Conservation (phyloP, 1,140 invertebrate genomes). For the Periplaneta americana region DNA sequence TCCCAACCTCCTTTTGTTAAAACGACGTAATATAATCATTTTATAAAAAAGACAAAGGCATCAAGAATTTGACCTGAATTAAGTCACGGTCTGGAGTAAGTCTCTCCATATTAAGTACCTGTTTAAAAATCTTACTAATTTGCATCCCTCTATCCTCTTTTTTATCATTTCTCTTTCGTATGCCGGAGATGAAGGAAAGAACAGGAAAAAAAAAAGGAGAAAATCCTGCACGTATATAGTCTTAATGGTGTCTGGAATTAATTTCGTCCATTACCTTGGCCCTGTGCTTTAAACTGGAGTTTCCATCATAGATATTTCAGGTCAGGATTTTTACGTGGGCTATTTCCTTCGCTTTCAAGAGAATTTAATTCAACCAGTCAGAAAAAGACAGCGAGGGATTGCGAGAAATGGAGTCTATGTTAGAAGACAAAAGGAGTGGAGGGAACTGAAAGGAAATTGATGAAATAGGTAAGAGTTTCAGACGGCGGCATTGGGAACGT, state of each 20-base stretch:
- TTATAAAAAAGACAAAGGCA: background rate
- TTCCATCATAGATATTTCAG: background rate
- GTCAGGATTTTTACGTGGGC: background rate
- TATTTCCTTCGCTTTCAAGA: background rate
- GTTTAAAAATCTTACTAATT: background rate
- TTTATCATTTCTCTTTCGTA: background rate
- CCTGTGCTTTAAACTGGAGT: background rate
- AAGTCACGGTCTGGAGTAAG: background rate
- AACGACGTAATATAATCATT: background rate
- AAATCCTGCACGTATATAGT: background rate
- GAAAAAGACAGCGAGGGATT: background rate
- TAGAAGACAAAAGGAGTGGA: background rate
- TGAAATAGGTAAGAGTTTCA: background rate
- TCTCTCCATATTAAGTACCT: background rate
- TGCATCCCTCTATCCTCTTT: background rate
- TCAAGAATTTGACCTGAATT: background rate
- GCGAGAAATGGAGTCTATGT: background rate
- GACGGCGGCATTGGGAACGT: background rate
- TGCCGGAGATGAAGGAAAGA: background rate
- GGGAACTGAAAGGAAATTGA: background rate
- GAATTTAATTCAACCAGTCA: background rate
- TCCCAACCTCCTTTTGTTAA: no score
- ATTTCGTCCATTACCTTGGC: background rate
- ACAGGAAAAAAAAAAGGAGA: no score
- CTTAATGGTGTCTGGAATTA: background rate